Conservation (phyloP, 2,888 invertebrate genomes). For the Autographa pulchrina region DNA sequence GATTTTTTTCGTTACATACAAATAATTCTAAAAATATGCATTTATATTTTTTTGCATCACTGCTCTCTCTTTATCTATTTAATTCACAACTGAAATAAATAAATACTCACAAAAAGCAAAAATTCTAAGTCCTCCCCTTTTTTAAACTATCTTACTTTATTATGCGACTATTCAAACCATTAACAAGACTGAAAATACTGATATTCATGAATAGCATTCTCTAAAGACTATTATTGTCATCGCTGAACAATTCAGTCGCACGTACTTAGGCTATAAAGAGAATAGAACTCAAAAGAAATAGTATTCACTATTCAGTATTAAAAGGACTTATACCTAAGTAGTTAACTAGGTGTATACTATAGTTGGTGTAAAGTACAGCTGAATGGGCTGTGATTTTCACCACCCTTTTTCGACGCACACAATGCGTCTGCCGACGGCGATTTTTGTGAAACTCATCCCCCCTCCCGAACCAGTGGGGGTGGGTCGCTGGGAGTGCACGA, state of each 20-base stretch:
- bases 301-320: not conserved
- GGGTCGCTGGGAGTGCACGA: constrained; percentile 70
- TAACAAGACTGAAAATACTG: constrained; percentile 2
- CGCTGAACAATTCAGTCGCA: constrained; percentile 16
- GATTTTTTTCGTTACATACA: too few species aligned
- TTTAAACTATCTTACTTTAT: not conserved
- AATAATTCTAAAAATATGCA: too few species aligned
- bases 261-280: constrained; percentile 11
- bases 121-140: not conserved
- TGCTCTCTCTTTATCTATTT: too few species aligned
- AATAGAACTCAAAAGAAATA: constrained; percentile 12
- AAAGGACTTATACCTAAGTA: constrained; percentile 14
- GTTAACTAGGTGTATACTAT: constrained; percentile 11
- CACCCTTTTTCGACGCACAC: constrained; percentile 53
- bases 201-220: constrained; percentile 4
- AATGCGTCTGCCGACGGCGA: constrained; percentile 62
- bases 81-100: too few species aligned
- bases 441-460: constrained; percentile 54
- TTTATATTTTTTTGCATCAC: too few species aligned
- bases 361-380: constrained; percentile 41
- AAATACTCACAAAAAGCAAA: too few species aligned
- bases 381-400: constrained; percentile 47
- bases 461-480: constrained; percentile 50
- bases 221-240: constrained; percentile 1
- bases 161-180: not conserved